Percentiles rank a stretch among this genome's conserved stretches.
These are phyloP conservation scores for Rhynchopsitta pachyrhyncha DNA, from an alignment of 2,113 vertebrate genomes.

Conservation along the genomic window DNA sequence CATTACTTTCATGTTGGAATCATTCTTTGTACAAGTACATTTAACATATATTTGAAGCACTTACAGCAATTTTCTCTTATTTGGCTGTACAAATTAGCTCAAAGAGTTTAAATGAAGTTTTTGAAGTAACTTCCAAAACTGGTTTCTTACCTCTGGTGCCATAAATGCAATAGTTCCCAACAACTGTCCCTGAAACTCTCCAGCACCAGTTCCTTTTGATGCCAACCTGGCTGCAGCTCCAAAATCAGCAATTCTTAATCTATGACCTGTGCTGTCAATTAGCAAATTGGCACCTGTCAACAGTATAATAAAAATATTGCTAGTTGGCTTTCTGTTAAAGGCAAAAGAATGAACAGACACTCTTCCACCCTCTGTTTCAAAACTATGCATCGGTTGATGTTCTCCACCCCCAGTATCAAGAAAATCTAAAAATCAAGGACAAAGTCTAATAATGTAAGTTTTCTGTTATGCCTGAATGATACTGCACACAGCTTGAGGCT, in stretches of 20 bases:
- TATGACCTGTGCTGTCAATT: constrained; percentile 91
- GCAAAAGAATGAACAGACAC: background rate
- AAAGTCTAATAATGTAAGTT: background rate
- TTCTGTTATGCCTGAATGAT: background rate
- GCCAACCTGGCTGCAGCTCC: constrained; percentile 89
- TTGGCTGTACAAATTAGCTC: background rate
- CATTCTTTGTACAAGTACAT: background rate
- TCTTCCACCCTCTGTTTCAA: background rate
- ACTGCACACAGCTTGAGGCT: background rate
- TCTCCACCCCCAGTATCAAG: background rate
- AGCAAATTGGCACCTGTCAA: constrained; percentile 88
- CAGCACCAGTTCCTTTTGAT: constrained; percentile 90
- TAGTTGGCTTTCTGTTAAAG: constrained; percentile 30
- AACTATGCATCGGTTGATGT: background rate
- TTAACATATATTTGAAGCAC: background rate
- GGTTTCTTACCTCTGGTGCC: constrained; percentile 86
- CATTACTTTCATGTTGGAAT: fast-evolving
- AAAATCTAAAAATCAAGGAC: background rate
- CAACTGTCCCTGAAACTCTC: constrained; percentile 91
- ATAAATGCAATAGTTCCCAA: constrained; percentile 92
- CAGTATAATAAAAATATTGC: constrained; percentile 32
- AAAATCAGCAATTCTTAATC: constrained; percentile 89
- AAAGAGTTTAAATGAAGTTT: background rate
- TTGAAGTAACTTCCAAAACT: background rate
- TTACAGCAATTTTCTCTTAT: background rate